phyloP scores from a whole-genome alignment of 2,888 invertebrate species.

The Eilema caniola region DNA sequence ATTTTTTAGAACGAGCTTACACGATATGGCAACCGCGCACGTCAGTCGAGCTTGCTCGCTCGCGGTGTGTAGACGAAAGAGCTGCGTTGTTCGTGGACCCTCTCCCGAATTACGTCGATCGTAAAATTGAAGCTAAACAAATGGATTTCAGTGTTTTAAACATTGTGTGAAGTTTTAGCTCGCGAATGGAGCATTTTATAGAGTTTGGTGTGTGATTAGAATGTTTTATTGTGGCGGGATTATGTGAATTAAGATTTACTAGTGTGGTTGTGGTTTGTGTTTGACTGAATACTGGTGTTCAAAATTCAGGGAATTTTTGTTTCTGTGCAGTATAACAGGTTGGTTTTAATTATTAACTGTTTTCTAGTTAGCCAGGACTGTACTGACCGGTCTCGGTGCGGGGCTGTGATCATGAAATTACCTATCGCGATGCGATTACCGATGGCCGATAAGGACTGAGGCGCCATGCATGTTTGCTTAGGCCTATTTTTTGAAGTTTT shows the following conservation, averaged over 20 bases:
- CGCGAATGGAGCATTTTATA: constrained; percentile 51
- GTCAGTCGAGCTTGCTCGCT: constrained; percentile 65
- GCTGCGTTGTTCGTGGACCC: constrained; percentile 16
- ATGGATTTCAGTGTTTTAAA: constrained; percentile 64
- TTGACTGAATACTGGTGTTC: constrained; percentile 38
- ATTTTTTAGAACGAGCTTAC: constrained; percentile 51
- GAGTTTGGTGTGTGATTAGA: constrained; percentile 57
- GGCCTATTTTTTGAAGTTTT: constrained; percentile 12
- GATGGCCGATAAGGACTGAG: constrained; percentile 40
- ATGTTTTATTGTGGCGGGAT: constrained; percentile 57
- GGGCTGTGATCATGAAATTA: constrained; percentile 28
- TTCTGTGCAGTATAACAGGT: constrained; percentile 50
- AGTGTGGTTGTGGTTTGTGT: constrained; percentile 53
- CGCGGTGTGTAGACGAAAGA: constrained; percentile 37
- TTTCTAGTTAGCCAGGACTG: constrained; percentile 25
- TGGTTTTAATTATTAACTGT: constrained; percentile 43
- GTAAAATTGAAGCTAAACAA: constrained; percentile 58
- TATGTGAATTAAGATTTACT: constrained; percentile 56
- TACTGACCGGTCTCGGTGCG: constrained; percentile 24
- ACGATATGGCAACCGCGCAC: constrained; percentile 45
- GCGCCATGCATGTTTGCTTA: constrained; percentile 33
- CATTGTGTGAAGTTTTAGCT: constrained; percentile 45
- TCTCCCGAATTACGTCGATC: constrained; percentile 51
- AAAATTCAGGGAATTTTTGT: constrained; percentile 46
- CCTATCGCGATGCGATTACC: constrained; percentile 34